phyloP scores from a whole-genome alignment of 2,113 vertebrate genomes.

The Ctenomys sociabilis region DNA sequence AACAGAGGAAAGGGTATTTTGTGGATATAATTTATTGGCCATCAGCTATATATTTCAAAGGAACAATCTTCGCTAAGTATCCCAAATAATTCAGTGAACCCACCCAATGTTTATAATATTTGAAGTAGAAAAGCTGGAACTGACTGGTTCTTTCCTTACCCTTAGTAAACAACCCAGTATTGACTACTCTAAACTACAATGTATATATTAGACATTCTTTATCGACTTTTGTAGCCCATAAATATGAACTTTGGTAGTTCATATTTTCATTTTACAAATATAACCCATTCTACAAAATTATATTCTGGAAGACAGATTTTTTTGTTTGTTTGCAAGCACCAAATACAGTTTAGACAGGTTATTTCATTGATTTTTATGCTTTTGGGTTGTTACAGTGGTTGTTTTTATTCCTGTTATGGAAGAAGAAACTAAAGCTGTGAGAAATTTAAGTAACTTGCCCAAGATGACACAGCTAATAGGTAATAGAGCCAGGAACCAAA shows the following conservation, averaged over 20 bases:
- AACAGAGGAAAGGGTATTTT: background rate
- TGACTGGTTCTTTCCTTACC: background rate
- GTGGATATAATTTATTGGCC: background rate
- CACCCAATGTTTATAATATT: background rate
- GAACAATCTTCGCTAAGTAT: background rate
- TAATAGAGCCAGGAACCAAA: background rate
- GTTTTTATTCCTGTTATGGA: conserved; percentile 20
- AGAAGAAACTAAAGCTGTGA: background rate
- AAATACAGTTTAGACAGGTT: background rate
- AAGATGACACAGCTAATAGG: background rate
- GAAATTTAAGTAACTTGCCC: background rate
- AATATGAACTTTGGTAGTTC: background rate
- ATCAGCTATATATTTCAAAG: background rate
- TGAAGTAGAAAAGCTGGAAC: background rate
- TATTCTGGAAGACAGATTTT: background rate
- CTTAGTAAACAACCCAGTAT: background rate
- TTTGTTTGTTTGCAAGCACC: background rate
- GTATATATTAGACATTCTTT: background rate
- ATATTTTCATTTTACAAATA: background rate
- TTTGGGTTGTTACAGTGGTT: background rate
- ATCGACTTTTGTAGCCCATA: background rate
- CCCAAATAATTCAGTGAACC: background rate
- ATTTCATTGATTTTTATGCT: conserved; percentile 6
- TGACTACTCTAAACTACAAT: background rate
- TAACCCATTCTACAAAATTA: background rate